Evolutionary conservation across 2,113 vertebrate species (phyloP), one percentile per base, ranked within the genome.

Genomic region (Dicrurus megarhynchus): DNA sequence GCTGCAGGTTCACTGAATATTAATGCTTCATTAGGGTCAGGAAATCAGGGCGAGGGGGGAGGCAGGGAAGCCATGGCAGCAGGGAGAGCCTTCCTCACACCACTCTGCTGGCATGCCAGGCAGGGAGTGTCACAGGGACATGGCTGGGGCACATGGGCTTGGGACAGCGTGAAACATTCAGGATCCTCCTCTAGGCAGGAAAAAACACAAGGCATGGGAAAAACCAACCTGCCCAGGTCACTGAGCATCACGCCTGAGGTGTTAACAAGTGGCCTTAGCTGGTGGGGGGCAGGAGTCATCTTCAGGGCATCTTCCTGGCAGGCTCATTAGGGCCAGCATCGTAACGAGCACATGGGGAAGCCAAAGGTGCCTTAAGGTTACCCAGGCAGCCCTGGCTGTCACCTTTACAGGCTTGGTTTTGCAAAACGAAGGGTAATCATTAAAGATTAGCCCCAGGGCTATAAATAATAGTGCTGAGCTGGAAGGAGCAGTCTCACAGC

Each of bases 401-500:
- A 86, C 93, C 95, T 95, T 39, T 81, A 68, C 1, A 6, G 83
- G 35, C 71, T 90, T 77, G 79, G 64, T 95, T 89, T 92, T 91
- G 69, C 41, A 65, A 75, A 59, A 50, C 0, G 21, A 81, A 95
- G 73, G 73, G 91, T 92, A 91, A 89, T 93, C 47, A 41, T 78
- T 89, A 63, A 91, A 96, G 95, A 95, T 92, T 90, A 95, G 56
- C 80, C 76, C 64, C 30, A 41, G 82, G 93, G 73, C 94, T 95
- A 95, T 95, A 97, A 97, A 97, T 96, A 97, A 95, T 81, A 90
- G 52, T 95, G 94, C 96, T 97, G 95, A 96, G 94, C 93, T 95
- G 76, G 86, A 87, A 93, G 89, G 86, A 93, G 61, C 57, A 41
- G 78, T 41, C 86, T 89, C 86, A 67, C 21, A 84, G 84, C 73